Evolutionary conservation across 2,113 vertebrate genomes (phyloP), one percentile per base, ranked within the genome.

Genomic region (Noctilio leporinus): DNA sequence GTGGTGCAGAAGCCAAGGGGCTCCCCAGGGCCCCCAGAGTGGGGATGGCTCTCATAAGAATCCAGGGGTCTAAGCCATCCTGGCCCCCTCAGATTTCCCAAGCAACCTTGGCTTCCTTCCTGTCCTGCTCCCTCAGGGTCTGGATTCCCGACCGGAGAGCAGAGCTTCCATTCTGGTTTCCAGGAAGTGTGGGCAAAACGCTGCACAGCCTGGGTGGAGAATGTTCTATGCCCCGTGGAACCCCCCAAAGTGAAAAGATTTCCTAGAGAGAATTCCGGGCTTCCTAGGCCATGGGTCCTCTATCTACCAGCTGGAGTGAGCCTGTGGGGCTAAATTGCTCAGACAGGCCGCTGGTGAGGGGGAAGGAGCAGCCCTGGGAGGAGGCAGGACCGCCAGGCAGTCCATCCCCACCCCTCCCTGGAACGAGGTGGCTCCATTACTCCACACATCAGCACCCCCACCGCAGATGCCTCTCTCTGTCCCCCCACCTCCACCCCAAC

Each of bases 31-130:
- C 62, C 35, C 24, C 43, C 14, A 8, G 45, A 2, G 3, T 5
- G 11, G 72, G 69, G n/a, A 10, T 3, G 15, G 35, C 17, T 89
- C 73, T 73, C 59, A 78, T 45, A 80, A 55, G 73, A 82, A 30
- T 20, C 6, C 67, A 28, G 70, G 88, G 20, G 26, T 62, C 70
- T 69, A 20, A 33, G 75, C 62, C 47, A 12, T 19, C 22, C 30
- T 0, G 33, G 12, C 43, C n/a, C 62, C 69, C 30, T 78, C 69
- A 17, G 70, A 40, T 53, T 85, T 45, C 35, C 16, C 8, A 49
- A 33, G 47, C 62, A 57, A 30, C 35, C 53, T 80, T 38, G 75
- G 92, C 49, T 86, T 89, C 89, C 83, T 95, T 84, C 78, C 59
- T 10, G 65, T 28, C 22, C 72, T 47, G 45, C 28, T 91, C 75